phyloP scores from a whole-genome alignment of 2,888 invertebrate genomes.

The Melanargia galathea region DNA sequence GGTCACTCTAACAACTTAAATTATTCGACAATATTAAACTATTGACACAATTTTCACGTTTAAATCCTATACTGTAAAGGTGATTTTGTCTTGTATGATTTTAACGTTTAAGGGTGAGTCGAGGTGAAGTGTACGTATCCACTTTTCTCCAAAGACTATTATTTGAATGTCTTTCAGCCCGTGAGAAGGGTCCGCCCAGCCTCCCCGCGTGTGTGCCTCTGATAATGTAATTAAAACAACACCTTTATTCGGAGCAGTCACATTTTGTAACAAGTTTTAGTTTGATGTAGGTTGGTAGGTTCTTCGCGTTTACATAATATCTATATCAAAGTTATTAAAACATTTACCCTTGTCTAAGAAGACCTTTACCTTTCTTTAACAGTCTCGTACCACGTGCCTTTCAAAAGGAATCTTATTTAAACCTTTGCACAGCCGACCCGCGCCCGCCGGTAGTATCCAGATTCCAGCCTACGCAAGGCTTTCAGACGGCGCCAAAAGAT shows the following conservation, averaged over 20 bases:
- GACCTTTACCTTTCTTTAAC: background rate
- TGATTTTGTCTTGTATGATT: conserved; percentile 45
- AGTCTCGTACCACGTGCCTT: background rate
- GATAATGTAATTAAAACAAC: conserved; percentile 83
- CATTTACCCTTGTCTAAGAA: conserved; percentile 14
- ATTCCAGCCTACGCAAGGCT: no score
- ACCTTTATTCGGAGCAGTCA: conserved; percentile 74
- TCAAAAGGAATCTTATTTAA: no score
- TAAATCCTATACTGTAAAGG: conserved; percentile 39
- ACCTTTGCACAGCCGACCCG: no score
- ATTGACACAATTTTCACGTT: conserved; percentile 18
- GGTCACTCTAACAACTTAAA: conserved; percentile 10
- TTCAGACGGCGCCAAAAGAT: no score
- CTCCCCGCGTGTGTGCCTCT: conserved; percentile 71
- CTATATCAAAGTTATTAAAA: conserved; percentile 23
- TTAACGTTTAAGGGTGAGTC: conserved; percentile 1
- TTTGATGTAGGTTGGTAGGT: conserved; percentile 49
- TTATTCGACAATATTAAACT: conserved; percentile 12
- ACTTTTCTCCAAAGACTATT: conserved; percentile 77
- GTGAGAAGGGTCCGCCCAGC: conserved; percentile 76
- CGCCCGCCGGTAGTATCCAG: no score
- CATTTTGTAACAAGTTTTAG: conserved; percentile 63
- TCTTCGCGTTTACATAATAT: background rate
- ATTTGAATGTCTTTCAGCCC: conserved; percentile 80
- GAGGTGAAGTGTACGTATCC: conserved; percentile 47